These are phyloP conservation scores for Sphenopsis melanotis DNA, from an alignment of 2,797 vertebrate genomes.

Conservation along the genomic window DNA sequence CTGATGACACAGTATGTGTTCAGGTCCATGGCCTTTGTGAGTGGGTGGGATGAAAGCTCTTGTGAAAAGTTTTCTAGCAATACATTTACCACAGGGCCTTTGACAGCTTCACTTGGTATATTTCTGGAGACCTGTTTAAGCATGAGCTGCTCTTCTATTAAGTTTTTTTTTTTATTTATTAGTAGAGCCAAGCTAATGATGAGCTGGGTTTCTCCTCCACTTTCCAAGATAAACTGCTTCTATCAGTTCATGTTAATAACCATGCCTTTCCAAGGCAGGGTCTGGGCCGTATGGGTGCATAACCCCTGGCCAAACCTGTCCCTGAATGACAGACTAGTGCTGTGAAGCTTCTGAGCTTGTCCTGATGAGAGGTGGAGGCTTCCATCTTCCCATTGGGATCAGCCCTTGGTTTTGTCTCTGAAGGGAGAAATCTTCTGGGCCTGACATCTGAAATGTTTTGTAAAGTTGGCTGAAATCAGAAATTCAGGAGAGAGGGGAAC, in stretches of 20 bases:
- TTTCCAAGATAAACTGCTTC: neutral
- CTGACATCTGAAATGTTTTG: neutral
- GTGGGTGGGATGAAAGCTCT: neutral
- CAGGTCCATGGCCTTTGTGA: neutral
- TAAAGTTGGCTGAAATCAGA: neutral
- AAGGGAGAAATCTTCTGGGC: neutral
- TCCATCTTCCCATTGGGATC: rapidly evolving
- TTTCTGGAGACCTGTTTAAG: neutral
- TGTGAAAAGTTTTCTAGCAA: neutral
- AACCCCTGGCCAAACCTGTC: neutral
- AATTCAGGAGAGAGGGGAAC: neutral
- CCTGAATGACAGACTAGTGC: neutral
- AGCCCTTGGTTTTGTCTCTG: neutral
- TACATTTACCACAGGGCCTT: neutral
- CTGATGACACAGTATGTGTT: neutral
- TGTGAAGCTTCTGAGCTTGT: neutral
- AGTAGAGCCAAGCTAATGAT: neutral
- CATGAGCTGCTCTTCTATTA: neutral
- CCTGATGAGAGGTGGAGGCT: neutral
- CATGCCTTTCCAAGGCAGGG: neutral
- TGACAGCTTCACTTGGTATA: neutral
- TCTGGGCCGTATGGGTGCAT: neutral
- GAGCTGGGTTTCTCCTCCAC: neutral
- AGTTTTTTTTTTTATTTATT: neutral
- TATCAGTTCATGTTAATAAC: neutral